Evolutionary conservation across 2,113 vertebrate species (phyloP), one percentile per base, ranked within the genome.

Genomic region (Antigone vipio): DNA sequence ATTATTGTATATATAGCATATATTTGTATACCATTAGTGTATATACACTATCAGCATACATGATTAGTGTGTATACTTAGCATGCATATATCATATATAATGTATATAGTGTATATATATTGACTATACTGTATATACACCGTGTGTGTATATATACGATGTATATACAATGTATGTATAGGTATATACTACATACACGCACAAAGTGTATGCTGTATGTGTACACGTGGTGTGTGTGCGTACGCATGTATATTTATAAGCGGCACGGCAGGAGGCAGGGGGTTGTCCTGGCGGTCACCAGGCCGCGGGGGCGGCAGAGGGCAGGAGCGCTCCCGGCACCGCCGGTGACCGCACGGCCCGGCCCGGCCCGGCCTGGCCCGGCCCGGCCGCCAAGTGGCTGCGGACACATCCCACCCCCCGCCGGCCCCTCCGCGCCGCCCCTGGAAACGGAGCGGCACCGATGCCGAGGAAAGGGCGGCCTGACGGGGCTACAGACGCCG

Each of bases 401-500:
- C 38, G 38, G 38, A 38, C 38, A 38, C 38, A 38, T 38, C 38
- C 38, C 38, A 38, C 38, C 11, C 32, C 15, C 16, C 38, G 38
- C 38, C 38, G 29, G n/a, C 52, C 34, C 14, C 52, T 49, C 42
- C 21, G 42, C 29, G 11, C 50, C 14, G 8, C 5, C n/a, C 56
- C 38, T 45, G 68, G 26, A 29, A 72, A 9, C 11, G 6, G 15
- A 30, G 35, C 12, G 11, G 32, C 35, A 8, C 16, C 2, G 10
- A 50, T 26, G 32, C 26, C 34, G 5, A 9, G 29, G 49, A 10
- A 52, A 27, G 12, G 23, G 29, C 3, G 18, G 27, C 38, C 7
- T 3, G 38, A 2, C 13, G 1, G 55, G 21, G 26, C 7, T 5
- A 3, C 5, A 3, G 32, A 2, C 3, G 7, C 13, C 5, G 6